phyloP scores from a whole-genome alignment of 2,888 invertebrate species.

The Trisateles emortualis region DNA sequence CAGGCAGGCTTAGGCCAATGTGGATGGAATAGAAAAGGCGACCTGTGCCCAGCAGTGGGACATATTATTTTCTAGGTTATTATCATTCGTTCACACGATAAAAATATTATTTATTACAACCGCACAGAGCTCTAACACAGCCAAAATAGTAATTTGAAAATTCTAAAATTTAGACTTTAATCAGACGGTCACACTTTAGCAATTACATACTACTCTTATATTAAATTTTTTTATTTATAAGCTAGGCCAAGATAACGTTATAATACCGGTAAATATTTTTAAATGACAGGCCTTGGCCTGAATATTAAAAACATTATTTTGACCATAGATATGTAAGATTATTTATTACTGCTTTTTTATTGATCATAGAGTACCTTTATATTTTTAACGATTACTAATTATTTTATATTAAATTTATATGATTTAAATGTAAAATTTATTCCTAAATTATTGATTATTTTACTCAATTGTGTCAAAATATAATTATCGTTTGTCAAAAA shows the following conservation, averaged over 20 bases:
- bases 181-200: constrained; percentile 34
- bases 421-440: neutral
- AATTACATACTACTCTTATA: constrained; percentile 4
- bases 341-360: neutral
- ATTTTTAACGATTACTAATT: neutral
- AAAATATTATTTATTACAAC: constrained; percentile 48
- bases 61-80: neutral
- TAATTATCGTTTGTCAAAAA: neutral
- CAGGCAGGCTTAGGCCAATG: no score
- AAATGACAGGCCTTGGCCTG: constrained; percentile 1
- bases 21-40: no score
- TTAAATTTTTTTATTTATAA: neutral
- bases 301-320: neutral
- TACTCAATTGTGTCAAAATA: neutral
- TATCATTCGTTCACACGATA: neutral
- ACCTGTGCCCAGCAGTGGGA: no score
- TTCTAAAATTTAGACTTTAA: constrained; percentile 35
- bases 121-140: constrained; percentile 62
- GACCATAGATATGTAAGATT: constrained; percentile 9
- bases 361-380: neutral
- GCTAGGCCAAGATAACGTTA: constrained; percentile 19
- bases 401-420: neutral
- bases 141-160: constrained; percentile 64
- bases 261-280: constrained; percentile 5
- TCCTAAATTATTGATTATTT: neutral